Evolutionary conservation across 2,888 invertebrate genomes (phyloP).

Genomic region (Noctua comes): DNA sequence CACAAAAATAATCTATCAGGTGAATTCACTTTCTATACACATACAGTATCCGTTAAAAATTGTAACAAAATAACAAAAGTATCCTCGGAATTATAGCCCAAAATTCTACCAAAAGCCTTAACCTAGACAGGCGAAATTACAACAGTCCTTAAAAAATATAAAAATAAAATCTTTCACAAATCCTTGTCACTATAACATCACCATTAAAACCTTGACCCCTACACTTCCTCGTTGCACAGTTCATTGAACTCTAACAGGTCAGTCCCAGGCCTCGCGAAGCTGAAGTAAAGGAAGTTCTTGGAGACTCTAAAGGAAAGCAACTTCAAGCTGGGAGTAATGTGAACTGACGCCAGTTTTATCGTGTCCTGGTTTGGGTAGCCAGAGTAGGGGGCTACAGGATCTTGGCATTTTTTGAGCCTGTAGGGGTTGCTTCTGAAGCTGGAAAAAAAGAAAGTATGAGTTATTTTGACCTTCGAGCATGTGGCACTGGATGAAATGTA

Average conservation of each 20-base stretch:
- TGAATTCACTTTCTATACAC: neutral
- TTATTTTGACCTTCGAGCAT: neutral
- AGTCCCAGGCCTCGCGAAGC: constrained; percentile 77
- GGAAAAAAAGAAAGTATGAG: neutral
- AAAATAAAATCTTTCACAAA: neutral
- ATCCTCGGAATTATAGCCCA: neutral
- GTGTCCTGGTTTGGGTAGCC: constrained; percentile 60
- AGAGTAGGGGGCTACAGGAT: constrained; percentile 27
- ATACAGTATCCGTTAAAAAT: neutral
- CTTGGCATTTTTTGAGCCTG: constrained; percentile 62
- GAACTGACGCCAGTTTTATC: constrained; percentile 78
- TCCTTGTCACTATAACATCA: neutral
- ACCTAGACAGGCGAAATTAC: neutral
- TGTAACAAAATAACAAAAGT: neutral
- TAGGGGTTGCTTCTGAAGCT: constrained; percentile 69
- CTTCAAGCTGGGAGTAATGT: constrained; percentile 75
- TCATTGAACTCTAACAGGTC: constrained; percentile 80
- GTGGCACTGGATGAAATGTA: too few relatives aligned
- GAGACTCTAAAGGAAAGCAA: constrained; percentile 83
- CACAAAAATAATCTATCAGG: neutral
- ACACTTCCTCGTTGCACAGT: constrained; percentile 72
- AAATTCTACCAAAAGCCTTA: neutral
- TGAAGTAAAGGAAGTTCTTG: constrained; percentile 80
- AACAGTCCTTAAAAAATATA: neutral
- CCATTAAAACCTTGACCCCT: constrained; percentile 15